phyloP scores from a whole-genome alignment of 92 coral and sea anemone genomes.

The Epizoanthus rinbou region DNA sequence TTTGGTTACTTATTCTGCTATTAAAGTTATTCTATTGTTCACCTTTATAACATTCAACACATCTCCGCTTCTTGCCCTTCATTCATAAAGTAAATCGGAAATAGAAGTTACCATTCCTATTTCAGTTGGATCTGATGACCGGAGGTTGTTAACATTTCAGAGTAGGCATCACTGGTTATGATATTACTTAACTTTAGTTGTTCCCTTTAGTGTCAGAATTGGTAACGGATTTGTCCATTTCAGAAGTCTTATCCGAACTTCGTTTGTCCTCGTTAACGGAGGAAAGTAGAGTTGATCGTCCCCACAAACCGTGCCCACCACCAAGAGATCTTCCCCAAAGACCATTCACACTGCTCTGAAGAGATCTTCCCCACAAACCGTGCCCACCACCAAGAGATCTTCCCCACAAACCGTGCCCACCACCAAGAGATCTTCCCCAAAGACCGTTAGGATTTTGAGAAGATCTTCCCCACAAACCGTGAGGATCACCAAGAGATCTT shows the following conservation, averaged over 20 bases:
- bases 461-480: constrained; percentile 23
- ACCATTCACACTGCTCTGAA: not conserved
- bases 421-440: not conserved
- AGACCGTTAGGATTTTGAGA: not conserved
- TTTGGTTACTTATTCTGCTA: not conserved
- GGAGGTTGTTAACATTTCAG: too few relatives aligned
- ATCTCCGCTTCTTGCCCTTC: too few relatives aligned
- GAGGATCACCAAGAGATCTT: not conserved
- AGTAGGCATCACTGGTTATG: too few relatives aligned
- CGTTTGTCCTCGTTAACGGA: not conserved
- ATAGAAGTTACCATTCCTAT: too few relatives aligned
- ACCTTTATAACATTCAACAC: too few relatives aligned
- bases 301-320: not conserved
- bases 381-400: not conserved
- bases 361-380: constrained; percentile 23
- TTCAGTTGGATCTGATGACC: too few relatives aligned
- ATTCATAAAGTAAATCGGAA: too few relatives aligned
- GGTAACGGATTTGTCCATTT: not conserved
- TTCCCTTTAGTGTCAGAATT: not conserved
- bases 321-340: not conserved
- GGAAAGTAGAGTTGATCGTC: not conserved
- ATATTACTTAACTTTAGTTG: not conserved
- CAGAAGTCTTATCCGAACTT: not conserved
- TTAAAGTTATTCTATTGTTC: too few relatives aligned
- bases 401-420: constrained; percentile 1